Base-by-base conservation (phyloP, 2,113 vertebrate species). In the Ptilonorhynchus violaceus region DNA sequence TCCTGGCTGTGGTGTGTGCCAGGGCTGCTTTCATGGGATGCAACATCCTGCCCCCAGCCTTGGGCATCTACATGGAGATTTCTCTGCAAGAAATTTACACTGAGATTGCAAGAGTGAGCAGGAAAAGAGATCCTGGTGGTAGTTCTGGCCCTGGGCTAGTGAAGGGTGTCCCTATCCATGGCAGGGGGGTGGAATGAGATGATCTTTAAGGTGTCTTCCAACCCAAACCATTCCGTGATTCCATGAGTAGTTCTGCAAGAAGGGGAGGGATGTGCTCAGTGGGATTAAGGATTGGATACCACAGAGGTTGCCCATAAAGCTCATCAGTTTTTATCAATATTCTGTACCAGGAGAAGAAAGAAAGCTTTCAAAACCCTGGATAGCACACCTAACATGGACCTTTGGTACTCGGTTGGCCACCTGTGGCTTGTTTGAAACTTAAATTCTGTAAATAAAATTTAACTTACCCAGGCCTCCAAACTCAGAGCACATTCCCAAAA, bases 41-140 rank as follows among this genome's bases (percentile, higher is more conserved):
- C 30, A 47, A 6, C 7, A 49, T 41, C 42, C 21, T 50, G 9
- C 4, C 19, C 27, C 56, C 37, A 1, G 6, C 23, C 33, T 58
- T 3, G 0, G 18, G 6, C 20, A 30, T 12, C 28, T 25, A 4
- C 14, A 4, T 11, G 30, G 15, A 62, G 56, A 14, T 23, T 25
- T n/a, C 1, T 2, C 64, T 63, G n/a, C 30, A 49, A 50, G 33
- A 42, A 53, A 39, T 53, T 52, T 52, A 37, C 21, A 8, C 4
- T 6, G 18, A 24, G 33, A n/a, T 64, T 64, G 46, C 17, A 46
- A 58, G 15, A 25, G 2, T 23, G 53, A 60, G 42, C 15, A 24
- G 5, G 41, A 62, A 49, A 39, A 58, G 4, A 66, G 73, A 72
- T 30, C 6, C 9, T n/a, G 24, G 6, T 9, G 44, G 31, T 2